Base-by-base conservation (phyloP, 1,140 invertebrate species). In the Camponotus floridanus region DNA sequence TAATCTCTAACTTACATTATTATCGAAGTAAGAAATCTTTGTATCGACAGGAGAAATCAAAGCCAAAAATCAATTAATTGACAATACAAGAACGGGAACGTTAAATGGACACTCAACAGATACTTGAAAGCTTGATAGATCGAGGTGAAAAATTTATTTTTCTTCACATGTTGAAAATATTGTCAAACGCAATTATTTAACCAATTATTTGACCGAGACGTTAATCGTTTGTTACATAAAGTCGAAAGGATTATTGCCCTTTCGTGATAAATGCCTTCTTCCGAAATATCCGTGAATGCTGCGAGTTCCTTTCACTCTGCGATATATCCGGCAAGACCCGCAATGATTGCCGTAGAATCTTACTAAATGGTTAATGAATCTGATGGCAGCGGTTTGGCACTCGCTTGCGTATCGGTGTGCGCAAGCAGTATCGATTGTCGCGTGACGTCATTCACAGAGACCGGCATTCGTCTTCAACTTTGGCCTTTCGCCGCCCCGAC, bases 281-380 rank as follows among this genome's bases (percentile, higher is more conserved):
- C 5, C 33, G 64, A 57, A 15, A 79, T n/a, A 36, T 51, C 33
- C 51, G 13, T 3, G 39, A 76, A 3, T n/a, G 6, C 36, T 70
- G 21, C 7, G n/a, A 7, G 18, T 39, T 36, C 21, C 21, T 81
- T 59, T 74, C 36, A 33, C 74, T 83, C 15, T 33, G 15, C 13
- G 13, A 45, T 42, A 62, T 83, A 51, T 36, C 51, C 48, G 45
- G 18, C 4, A 9, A 45, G 13, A 71, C 59, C 39, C 39, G 39
- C 36, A 74, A 83, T n/a, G 57, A 73, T 73, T 36, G 42, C 21
- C 31, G 79, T 13, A 45, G 26, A 48, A 62, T 18, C 55, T 31
- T 83, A 74, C 62, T 83, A 62, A 83, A 83, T 83, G 79, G 26
- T 83, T 83, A 73, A 81, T 81, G 67, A 73, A 74, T 83, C 62